Percentiles rank a stretch among this genome's conserved stretches.
These are phyloP conservation scores for Sphenodon punctatus DNA, from an alignment of 2,797 vertebrate species.

Conservation along the genomic window DNA sequence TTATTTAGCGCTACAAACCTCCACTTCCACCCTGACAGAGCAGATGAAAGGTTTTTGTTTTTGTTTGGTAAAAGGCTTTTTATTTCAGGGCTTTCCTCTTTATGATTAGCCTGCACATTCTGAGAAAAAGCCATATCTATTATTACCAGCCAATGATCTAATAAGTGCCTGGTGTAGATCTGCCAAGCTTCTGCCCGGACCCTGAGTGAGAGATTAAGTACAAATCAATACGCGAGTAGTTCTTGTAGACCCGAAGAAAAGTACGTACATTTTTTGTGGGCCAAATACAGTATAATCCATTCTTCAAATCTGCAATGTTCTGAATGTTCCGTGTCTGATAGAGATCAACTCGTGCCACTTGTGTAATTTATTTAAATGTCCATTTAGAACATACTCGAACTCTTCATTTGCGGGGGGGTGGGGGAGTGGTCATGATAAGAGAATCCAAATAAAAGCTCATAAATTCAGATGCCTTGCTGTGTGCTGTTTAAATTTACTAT, in stretches of 20 bases:
- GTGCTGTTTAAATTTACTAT: too few relatives aligned
- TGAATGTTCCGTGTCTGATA: slow-evolving; percentile 51
- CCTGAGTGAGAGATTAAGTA: slow-evolving; percentile 68
- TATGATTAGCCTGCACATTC: slow-evolving; percentile 43
- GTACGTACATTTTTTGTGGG: slow-evolving; percentile 65
- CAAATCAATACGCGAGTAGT: slow-evolving; percentile 72
- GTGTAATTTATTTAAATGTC: slow-evolving; percentile 50
- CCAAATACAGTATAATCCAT: slow-evolving; percentile 66
- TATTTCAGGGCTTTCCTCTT: slow-evolving; percentile 51
- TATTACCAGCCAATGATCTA: slow-evolving; percentile 56
- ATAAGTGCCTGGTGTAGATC: slow-evolving; percentile 63
- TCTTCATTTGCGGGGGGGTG: too few relatives aligned
- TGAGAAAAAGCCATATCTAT: slow-evolving; percentile 45
- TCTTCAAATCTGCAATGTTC: slow-evolving; percentile 59
- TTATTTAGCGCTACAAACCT: slow-evolving; percentile 73
- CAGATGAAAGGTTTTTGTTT: slow-evolving; percentile 68
- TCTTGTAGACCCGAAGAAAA: slow-evolving; percentile 63
- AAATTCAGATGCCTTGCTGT: not conserved
- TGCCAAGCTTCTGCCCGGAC: slow-evolving; percentile 66
- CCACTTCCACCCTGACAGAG: slow-evolving; percentile 57
- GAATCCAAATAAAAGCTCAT: slow-evolving; percentile 15
- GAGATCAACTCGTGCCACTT: slow-evolving; percentile 51
- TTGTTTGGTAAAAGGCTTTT: slow-evolving; percentile 67
- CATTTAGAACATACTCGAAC: slow-evolving; percentile 19
- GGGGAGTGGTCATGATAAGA: slow-evolving; percentile 19